Base-by-base conservation (phyloP, 2,888 invertebrate genomes). In the Agrilus cyanescens region DNA sequence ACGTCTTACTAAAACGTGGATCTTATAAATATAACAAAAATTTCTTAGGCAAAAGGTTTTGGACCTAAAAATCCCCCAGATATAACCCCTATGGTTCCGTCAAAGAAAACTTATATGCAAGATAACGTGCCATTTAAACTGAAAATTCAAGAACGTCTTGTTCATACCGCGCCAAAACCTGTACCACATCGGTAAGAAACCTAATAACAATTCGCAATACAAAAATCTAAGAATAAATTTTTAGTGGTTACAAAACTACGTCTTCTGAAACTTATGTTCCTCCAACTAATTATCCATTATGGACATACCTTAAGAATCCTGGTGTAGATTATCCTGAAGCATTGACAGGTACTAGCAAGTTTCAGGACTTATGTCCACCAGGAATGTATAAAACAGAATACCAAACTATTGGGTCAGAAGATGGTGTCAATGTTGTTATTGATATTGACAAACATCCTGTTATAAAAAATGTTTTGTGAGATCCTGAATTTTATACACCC, bases 351-450 rank as follows among this genome's bases (percentile, higher is more conserved):
- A 50, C 61, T 4, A 54, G 57, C n/a, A 55, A 59, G n/a, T 60
- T 59, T 58, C 65, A 66, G 46, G 55, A 57, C 44, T 51, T 66
- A 41, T 55, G 58, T n/a, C 53, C 65, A 3, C 65, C 67, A 10
- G 63, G 58, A 40, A 68, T 67, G 67, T 70, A 69, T 51, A 64
- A 64, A 47, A 65, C 66, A 0, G 70, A 70, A 48, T 59, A 62
- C 43, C 63, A 64, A 46, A 68, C 68, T 46, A 57, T 66, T 35
- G 68, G 69, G 18, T 61, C 61, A 15, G 61, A 61, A 32, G 62
- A 59, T 60, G 61, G 67, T n/a, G 58, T 68, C 12, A 56, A 60
- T 41, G 53, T 58, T 8, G 57, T 59, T 8, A 51, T 67, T 2
- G 56, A 59, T 42, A 32, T 14, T 38, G 38, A 31, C 38, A 25